Evolutionary conservation across 2,113 vertebrate species (phyloP).

Genomic region (Mustelus asterias): DNA sequence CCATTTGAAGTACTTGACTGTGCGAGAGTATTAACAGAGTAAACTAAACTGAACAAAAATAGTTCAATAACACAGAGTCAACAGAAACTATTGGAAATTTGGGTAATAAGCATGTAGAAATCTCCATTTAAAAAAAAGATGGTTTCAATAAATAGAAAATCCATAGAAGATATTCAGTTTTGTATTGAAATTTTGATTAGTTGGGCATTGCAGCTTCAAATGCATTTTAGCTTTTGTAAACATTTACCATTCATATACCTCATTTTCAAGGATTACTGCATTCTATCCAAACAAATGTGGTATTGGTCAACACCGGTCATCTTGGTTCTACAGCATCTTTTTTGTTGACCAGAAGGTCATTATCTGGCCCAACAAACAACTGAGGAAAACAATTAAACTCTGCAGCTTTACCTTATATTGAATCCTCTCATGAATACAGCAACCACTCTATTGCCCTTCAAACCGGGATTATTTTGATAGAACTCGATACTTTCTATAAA

Average conservation of each 20-base stretch:
- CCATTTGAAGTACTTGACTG: not conserved
- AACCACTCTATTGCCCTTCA: not conserved
- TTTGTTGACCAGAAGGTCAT: not conserved
- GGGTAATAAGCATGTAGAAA: not conserved
- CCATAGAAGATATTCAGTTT: not conserved
- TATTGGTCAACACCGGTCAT: not conserved
- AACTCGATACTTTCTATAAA: not conserved
- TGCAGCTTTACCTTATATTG: not conserved
- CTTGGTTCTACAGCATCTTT: not conserved
- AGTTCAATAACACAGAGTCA: not conserved
- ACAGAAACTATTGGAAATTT: not conserved
- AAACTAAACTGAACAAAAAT: not conserved
- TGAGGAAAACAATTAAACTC: not conserved
- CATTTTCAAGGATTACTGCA: not conserved
- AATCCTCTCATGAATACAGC: not conserved
- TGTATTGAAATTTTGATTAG: not conserved
- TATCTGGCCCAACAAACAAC: not conserved
- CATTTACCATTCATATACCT: not conserved
- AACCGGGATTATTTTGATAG: not conserved
- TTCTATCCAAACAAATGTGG: not conserved
- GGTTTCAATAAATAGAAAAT: constrained; percentile 17
- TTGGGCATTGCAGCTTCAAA: constrained; percentile 8
- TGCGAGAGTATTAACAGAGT: not conserved
- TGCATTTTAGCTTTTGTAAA: not conserved
- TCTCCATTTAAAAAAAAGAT: not conserved